A percentile compares a stretch with the other conserved stretches of the same genome.
Evolutionary conservation across 1,140 invertebrate genomes (phyloP).

Genomic region (Drosophila pectinifera): DNA sequence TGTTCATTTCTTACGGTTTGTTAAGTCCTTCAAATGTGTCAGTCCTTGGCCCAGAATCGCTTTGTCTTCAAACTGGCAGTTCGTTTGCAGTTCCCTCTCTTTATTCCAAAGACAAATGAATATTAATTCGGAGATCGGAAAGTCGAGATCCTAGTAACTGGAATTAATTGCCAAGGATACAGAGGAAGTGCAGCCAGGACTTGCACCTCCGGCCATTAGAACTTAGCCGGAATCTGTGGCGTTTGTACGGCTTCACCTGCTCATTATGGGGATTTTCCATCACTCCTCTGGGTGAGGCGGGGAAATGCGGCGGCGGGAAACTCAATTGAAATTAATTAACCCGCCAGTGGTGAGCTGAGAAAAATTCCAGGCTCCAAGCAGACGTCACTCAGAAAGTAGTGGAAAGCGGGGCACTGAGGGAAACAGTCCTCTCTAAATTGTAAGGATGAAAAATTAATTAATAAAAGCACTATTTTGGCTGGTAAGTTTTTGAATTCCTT

Average conservation of each 20-base stretch:
- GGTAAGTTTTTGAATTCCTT: too few relatives aligned
- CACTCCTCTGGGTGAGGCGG: too few relatives aligned
- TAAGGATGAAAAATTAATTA: too few relatives aligned
- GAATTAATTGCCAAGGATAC: constrained; percentile 48
- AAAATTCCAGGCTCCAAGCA: constrained; percentile 1
- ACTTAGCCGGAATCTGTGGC: constrained; percentile 12
- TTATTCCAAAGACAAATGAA: constrained; percentile 38
- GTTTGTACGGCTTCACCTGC: neutral
- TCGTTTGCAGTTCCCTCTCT: neutral
- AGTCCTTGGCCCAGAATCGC: constrained; percentile 39
- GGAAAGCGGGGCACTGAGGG: constrained; percentile 6
- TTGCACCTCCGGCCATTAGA: neutral
- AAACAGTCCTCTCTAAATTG: too few relatives aligned
- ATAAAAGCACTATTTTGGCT: too few relatives aligned
- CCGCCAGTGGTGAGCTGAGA: constrained; percentile 16
- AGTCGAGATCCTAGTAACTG: constrained; percentile 20
- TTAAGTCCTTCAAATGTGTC: constrained; percentile 76
- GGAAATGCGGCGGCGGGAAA: neutral
- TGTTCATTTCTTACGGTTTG: constrained; percentile 78
- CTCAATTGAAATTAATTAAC: constrained; percentile 54
- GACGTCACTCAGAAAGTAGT: constrained; percentile 21
- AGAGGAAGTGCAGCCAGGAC: neutral
- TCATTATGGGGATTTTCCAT: constrained; percentile 5
- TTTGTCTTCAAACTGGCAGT: constrained; percentile 32
- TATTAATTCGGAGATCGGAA: constrained; percentile 51